These are phyloP conservation scores for Lordiphosa mommai DNA, from an alignment of 1,140 invertebrate species.

Conservation along the genomic window DNA sequence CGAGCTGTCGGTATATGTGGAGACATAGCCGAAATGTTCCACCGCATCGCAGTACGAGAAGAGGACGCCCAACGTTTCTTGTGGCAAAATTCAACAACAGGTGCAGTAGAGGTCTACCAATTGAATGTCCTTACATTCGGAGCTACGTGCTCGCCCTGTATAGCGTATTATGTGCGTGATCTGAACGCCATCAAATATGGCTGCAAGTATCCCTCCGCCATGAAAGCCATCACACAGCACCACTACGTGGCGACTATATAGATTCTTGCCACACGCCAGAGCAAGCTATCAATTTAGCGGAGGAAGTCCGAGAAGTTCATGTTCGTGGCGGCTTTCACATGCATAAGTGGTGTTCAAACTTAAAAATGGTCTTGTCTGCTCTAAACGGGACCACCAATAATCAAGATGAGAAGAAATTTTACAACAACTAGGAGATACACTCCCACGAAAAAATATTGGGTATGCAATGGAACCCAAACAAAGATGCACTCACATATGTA, in stretches of 20 bases:
- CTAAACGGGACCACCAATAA: neutral
- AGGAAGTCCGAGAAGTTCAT: neutral
- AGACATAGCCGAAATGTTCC: conserved; percentile 13
- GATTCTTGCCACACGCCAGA: conserved; percentile 3
- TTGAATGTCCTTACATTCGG: conserved; percentile 7
- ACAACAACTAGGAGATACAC: neutral
- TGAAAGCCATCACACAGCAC: neutral
- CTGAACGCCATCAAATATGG: neutral
- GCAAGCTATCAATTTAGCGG: neutral
- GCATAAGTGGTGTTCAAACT: conserved; percentile 8
- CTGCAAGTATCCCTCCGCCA: neutral
- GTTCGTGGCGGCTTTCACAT: no score
- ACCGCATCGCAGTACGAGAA: neutral
- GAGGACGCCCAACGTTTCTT: conserved; percentile 5
- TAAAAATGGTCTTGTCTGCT: neutral
- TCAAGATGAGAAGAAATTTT: neutral
- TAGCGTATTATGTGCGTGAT: neutral
- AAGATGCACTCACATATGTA: neutral
- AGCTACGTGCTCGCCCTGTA: no score
- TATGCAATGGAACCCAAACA: neutral
- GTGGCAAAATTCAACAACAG: neutral
- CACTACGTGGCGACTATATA: conserved; percentile 12
- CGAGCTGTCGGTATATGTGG: neutral
- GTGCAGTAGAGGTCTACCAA: neutral
- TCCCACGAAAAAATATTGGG: conserved; percentile 1